Evolutionary conservation across 2,888 invertebrate species (phyloP).

Genomic region (Embidobia sp.): DNA sequence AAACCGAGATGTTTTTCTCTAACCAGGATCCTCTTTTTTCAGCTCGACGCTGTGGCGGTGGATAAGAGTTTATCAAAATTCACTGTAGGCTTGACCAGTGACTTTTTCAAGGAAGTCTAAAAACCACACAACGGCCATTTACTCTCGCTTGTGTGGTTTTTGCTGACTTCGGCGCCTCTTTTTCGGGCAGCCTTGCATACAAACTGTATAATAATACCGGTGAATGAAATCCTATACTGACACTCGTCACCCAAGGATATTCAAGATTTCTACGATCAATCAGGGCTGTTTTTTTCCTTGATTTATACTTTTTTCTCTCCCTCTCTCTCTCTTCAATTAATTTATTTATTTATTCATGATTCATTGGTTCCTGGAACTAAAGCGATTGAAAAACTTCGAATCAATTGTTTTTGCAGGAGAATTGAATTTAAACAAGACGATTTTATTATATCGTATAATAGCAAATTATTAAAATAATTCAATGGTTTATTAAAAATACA

Average conservation of each 20-base stretch:
- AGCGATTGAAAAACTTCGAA: too few species aligned
- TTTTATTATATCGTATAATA: too few species aligned
- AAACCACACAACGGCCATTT: conserved; percentile 29
- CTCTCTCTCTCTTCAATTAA: too few species aligned
- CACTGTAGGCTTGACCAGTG: conserved; percentile 72
- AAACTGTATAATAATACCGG: conserved; percentile 49
- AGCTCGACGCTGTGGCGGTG: conserved; percentile 74
- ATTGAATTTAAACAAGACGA: too few species aligned
- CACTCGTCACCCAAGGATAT: conserved; percentile 30
- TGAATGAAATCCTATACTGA: conserved; percentile 53
- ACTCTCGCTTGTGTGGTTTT: conserved; percentile 48
- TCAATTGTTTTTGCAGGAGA: too few species aligned
- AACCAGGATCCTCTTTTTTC: conserved; percentile 64
- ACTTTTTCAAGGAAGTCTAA: conserved; percentile 73
- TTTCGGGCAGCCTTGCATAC: conserved; percentile 14
- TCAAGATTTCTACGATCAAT: conserved; percentile 23
- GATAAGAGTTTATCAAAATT: conserved; percentile 76
- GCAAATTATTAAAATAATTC: too few species aligned
- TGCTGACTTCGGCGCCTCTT: conserved; percentile 10
- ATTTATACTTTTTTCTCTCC: conserved; percentile 12
- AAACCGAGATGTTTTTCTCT: conserved; percentile 27
- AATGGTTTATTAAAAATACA: too few species aligned
- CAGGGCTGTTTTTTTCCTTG: conserved; percentile 29
- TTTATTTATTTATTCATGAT: conserved; percentile 9
- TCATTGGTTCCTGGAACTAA: not conserved